Conservation (phyloP, 2,797 vertebrate species). For the Aphelocoma californica region DNA sequence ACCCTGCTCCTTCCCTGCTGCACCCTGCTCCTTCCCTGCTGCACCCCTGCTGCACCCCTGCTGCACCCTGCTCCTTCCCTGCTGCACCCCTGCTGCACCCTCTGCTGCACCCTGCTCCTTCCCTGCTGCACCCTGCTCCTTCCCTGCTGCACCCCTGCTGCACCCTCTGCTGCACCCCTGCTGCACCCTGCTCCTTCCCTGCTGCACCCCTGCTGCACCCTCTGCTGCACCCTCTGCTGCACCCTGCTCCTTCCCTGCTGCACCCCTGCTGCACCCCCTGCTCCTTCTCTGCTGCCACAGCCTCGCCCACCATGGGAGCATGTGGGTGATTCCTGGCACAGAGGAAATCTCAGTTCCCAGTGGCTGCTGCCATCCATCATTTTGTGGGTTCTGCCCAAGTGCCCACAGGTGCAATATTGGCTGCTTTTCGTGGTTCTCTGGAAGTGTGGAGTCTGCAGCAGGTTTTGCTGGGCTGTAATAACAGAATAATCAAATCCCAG, state of each 20-base stretch:
- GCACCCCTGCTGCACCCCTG: too few relatives aligned
- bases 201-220: too few relatives aligned
- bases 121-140: too few relatives aligned
- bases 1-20: background rate
- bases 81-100: background rate
- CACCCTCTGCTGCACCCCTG: too few relatives aligned
- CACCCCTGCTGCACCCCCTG: background rate
- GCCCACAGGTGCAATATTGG: rapidly evolving
- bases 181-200: background rate
- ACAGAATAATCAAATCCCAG: background rate
- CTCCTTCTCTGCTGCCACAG: background rate
- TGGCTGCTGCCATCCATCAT: rapidly evolving
- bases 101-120: too few relatives aligned
- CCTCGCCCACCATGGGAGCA: background rate
- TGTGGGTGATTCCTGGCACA: background rate
- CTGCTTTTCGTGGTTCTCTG: background rate
- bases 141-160: background rate
- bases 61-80: too few relatives aligned
- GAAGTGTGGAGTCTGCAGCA: background rate
- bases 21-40: too few relatives aligned
- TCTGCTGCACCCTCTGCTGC: too few relatives aligned
- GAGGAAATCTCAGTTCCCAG: background rate
- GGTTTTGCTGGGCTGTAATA: background rate
- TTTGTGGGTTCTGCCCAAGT: rapidly evolving
- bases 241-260: background rate